Evolutionary conservation across 1,140 invertebrate genomes (phyloP).

Genomic region (Gerris buenoi): DNA sequence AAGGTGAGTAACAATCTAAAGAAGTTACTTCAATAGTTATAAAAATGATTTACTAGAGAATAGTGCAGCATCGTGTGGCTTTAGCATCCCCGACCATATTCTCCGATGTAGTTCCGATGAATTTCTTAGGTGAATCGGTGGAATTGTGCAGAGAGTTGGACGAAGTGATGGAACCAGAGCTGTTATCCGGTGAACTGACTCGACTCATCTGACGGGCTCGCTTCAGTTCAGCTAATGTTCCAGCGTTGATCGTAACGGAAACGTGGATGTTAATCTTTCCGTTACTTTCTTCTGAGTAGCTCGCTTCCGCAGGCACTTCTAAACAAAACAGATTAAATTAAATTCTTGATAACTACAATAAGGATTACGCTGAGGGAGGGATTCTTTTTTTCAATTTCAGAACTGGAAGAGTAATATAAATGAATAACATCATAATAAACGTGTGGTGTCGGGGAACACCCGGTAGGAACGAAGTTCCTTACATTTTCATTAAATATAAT

Average conservation of each 20-base stretch:
- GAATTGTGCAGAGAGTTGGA: constrained; percentile 25
- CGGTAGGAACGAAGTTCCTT: too few species aligned
- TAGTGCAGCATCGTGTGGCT: constrained; percentile 43
- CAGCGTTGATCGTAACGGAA: constrained; percentile 44
- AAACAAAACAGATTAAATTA: constrained; percentile 10
- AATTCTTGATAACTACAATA: too few species aligned
- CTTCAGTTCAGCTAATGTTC: constrained; percentile 73
- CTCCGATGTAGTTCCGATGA: constrained; percentile 48
- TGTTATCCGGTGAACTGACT: constrained; percentile 35
- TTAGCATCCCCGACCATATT: constrained; percentile 44
- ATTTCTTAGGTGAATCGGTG: constrained; percentile 38
- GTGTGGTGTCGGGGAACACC: too few species aligned
- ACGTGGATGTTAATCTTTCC: constrained; percentile 75
- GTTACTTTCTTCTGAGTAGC: constrained; percentile 46
- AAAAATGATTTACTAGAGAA: too few species aligned
- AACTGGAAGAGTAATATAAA: too few species aligned
- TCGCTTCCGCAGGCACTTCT: constrained; percentile 29
- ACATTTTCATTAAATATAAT: too few species aligned
- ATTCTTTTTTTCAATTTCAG: too few species aligned
- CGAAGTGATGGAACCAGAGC: constrained; percentile 6
- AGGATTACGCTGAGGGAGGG: too few species aligned
- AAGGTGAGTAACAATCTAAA: too few species aligned
- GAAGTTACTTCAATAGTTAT: too few species aligned
- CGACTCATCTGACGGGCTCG: constrained; percentile 70
- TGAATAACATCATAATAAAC: too few species aligned